Evolutionary conservation across 2,888 invertebrate species (phyloP).

Genomic region (Erynnis tages): DNA sequence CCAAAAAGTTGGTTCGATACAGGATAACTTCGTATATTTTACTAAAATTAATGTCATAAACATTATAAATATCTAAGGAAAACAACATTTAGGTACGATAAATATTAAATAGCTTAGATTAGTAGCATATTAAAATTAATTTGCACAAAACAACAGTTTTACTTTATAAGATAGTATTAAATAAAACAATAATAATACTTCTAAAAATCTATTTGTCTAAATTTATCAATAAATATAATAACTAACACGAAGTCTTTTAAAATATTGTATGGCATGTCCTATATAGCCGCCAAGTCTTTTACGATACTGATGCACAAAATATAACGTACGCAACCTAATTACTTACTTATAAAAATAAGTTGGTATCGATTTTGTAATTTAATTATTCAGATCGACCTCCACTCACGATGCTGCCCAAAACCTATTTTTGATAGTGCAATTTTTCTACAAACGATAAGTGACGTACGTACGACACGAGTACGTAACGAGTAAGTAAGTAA

Average conservation of each 20-base stretch:
- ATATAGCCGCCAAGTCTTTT: constrained; percentile 10
- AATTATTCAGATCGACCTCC: too few species aligned
- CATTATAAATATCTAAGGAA: neutral
- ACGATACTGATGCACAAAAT: neutral
- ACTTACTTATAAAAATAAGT: neutral
- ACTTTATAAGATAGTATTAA: neutral
- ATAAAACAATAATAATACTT: neutral
- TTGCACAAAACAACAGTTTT: constrained; percentile 1
- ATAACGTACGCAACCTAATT: neutral
- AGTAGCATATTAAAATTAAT: neutral
- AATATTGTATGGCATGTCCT: constrained; percentile 15
- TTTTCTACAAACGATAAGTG: too few species aligned
- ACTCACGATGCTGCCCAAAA: too few species aligned
- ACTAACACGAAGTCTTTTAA: constrained; percentile 9
- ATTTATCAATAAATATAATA: constrained; percentile 4
- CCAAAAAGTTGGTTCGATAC: neutral
- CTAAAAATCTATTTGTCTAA: constrained; percentile 15
- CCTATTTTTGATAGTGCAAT: too few species aligned
- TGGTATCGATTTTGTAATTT: neutral
- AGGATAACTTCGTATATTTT: constrained; percentile 22
- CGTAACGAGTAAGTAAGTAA: too few species aligned
- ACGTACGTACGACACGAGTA: too few species aligned
- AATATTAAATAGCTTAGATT: constrained; percentile 1
- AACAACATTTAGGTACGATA: constrained; percentile 8
- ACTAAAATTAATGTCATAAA: too few species aligned